These are phyloP conservation scores for Drosophila robusta DNA, from an alignment of 2,888 invertebrate genomes.

Conservation along the genomic window DNA sequence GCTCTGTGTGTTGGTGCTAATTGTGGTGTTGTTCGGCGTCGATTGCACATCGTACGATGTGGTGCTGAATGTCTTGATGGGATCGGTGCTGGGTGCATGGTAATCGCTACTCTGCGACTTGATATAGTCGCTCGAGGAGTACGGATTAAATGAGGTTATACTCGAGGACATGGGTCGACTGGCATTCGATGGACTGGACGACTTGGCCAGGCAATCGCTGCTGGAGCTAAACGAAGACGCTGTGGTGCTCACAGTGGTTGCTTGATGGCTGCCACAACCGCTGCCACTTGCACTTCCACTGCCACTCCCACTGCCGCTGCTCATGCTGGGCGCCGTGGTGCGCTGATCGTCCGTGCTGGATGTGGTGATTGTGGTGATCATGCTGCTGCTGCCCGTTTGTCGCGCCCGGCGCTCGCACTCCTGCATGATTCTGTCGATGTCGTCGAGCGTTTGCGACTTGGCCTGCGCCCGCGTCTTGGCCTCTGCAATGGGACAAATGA, in stretches of 20 bases:
- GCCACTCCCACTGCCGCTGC: constrained; percentile 52
- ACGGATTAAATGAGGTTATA: constrained; percentile 84
- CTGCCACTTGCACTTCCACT: constrained; percentile 33
- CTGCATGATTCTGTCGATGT: constrained; percentile 84
- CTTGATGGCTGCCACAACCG: constrained; percentile 36
- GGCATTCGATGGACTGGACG: constrained; percentile 82
- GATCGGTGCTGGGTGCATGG: constrained; percentile 85
- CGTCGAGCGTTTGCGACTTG: constrained; percentile 75
- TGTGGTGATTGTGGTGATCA: constrained; percentile 25
- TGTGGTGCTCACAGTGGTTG: constrained; percentile 59
- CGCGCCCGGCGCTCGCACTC: constrained; percentile 83
- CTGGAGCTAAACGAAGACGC: constrained; percentile 84
- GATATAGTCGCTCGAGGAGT: constrained; percentile 85
- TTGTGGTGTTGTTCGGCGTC: constrained; percentile 81
- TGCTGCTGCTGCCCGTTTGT: constrained; percentile 17
- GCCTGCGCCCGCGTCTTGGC: constrained; percentile 42
- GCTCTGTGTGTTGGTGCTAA: constrained; percentile 67
- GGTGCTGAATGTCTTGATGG: constrained; percentile 85
- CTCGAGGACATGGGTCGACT: constrained; percentile 84
- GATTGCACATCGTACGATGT: constrained; percentile 84
- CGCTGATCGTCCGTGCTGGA: constrained; percentile 67
- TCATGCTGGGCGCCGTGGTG: constrained; percentile 76
- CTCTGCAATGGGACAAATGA: constrained; percentile 83
- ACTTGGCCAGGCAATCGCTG: constrained; percentile 84
- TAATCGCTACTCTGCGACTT: constrained; percentile 85